Base-by-base conservation (phyloP, 2,888 invertebrate species). In the Drosophila ezoana region DNA sequence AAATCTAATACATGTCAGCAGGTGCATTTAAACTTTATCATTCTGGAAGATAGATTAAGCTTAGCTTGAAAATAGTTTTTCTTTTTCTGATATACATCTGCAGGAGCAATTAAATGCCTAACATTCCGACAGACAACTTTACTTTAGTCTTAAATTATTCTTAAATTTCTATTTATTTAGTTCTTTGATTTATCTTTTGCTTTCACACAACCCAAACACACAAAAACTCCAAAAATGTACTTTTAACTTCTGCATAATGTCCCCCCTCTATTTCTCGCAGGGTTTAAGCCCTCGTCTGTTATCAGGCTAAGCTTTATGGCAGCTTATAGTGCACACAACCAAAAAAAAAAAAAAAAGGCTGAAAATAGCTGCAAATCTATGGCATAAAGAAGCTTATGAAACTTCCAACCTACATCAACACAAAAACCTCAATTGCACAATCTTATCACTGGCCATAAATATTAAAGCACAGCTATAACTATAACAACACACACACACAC, bases 401-500 rank as follows among this genome's bases (percentile, higher is more conserved):
- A 88, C 72, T 86, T 68, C 63, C 75, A 85, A 85, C 85, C 89
- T 85, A 85, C 85, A 69, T 89, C 89, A 85, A 85, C 89, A 8
- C 53, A 53, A 3, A 72, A 82, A 63, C 83, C 68, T 60, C 83
- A 77, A 82, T 88, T 82, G 89, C 73, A 79, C 87, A 89, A 80
- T 80, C 84, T 85, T 89, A 89, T 87, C 87, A 83, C 62, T 69
- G 72, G 47, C 74, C 84, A 89, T 85, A 89, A 89, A 85, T 83
- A 86, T 76, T 72, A 61, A 60, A 57, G 63, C 63, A 41, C 69
- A 49, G 60, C 60, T 48, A 65, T 38, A 61, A 57, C 41, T 62
- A 65, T 37, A 64, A 54, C 47, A 72, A 65, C 40, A 61, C 48
- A 49, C 40, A 41, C 33, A 48, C 48, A 65, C 62, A 54, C 58